A percentile compares a stretch with the other conserved stretches of the same genome.
Evolutionary conservation across 37 sponge, comb jelly and placozoan genomes (phyloP).

Genomic region (Chondrosia reniformis): DNA sequence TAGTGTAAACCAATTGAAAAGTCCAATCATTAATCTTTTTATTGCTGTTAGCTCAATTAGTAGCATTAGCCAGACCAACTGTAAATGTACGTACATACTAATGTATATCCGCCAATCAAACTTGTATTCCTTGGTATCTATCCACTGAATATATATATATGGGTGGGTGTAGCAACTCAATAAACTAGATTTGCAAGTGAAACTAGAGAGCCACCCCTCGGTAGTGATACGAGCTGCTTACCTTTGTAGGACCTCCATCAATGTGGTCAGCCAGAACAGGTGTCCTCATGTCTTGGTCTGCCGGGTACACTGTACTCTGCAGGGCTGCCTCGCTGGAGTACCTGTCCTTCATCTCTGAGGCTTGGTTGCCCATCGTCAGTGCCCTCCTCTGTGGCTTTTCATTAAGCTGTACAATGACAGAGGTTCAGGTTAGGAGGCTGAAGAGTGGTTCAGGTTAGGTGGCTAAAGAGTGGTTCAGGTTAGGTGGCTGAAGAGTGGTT

Average conservation of each 20-base stretch:
- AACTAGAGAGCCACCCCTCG: no score
- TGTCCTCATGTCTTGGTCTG: slow-evolving; percentile 12
- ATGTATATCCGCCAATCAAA: no score
- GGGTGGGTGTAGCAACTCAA: neutral
- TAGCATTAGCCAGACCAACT: no score
- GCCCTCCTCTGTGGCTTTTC: slow-evolving; percentile 43
- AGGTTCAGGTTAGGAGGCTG: slow-evolving; percentile 16
- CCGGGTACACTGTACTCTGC: neutral
- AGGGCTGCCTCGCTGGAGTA: slow-evolving; percentile 18
- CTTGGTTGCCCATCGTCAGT: slow-evolving; percentile 56
- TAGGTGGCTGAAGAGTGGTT: no score
- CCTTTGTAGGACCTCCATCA: slow-evolving; percentile 56
- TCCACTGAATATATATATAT: no score
- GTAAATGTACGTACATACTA: neutral
- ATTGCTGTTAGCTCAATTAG: neutral
- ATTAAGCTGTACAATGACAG: slow-evolving; percentile 34
- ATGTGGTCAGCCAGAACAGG: slow-evolving; percentile 39
- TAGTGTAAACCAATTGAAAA: no score
- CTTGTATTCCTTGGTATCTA: no score
- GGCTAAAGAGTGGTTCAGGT: no score
- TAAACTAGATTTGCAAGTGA: no score
- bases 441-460: neutral
- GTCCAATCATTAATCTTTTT: no score
- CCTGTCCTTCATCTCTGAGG: slow-evolving; percentile 34
- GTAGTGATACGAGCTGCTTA: neutral